phyloP scores from a whole-genome alignment of 2,888 invertebrate species.

The Drosophila multiciliata region DNA sequence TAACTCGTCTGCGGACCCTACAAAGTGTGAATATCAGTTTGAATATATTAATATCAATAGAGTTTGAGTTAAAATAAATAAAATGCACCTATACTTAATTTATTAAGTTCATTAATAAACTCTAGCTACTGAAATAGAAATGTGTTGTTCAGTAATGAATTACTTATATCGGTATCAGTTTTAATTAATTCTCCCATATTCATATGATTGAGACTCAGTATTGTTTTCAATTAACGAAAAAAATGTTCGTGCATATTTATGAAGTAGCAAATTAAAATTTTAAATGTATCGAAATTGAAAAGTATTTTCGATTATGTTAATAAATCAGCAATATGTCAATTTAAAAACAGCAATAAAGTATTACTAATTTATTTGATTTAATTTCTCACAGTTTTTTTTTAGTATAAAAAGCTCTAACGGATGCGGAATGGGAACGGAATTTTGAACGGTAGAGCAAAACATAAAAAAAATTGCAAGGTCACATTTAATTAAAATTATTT shows the following conservation, averaged over 20 bases:
- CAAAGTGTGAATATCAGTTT: background rate
- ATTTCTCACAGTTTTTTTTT: slow-evolving; percentile 12
- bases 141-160: background rate
- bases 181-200: slow-evolving; percentile 4
- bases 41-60: background rate
- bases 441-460: slow-evolving; percentile 10
- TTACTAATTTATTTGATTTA: slow-evolving; percentile 6
- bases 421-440: background rate
- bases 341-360: background rate
- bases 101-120: background rate
- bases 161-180: background rate
- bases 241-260: slow-evolving; percentile 11
- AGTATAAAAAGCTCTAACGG: background rate
- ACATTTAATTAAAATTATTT: slow-evolving; percentile 18
- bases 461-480: slow-evolving; percentile 14
- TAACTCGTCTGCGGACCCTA: background rate
- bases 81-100: background rate
- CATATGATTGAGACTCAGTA: background rate
- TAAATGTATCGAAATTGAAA: slow-evolving; percentile 12
- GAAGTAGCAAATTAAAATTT: background rate
- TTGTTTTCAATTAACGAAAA: background rate
- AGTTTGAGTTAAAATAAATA: background rate
- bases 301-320: slow-evolving; percentile 24
- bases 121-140: background rate
- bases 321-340: background rate